phyloP scores from a whole-genome alignment of 2,797 vertebrate genomes.

The Eidolon dupreanum region DNA sequence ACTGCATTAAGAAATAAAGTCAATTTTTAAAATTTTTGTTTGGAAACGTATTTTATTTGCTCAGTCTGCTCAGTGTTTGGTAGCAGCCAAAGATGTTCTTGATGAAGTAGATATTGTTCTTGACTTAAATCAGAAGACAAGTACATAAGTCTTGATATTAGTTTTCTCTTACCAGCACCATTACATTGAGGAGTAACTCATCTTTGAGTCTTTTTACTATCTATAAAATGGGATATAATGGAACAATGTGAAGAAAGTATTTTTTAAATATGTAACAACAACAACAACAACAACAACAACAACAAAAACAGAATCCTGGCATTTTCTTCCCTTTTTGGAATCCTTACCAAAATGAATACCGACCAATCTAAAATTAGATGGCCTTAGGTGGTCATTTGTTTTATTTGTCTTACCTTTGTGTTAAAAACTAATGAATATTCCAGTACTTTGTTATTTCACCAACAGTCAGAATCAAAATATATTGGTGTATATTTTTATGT shows the following conservation, averaged over 20 bases:
- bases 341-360: neutral
- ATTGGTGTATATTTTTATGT: neutral
- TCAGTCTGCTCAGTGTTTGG: neutral
- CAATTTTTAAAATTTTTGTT: neutral
- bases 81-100: neutral
- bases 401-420: neutral
- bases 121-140: neutral
- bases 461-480: neutral
- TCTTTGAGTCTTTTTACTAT: neutral
- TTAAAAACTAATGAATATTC: conserved; percentile 2
- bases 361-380: neutral
- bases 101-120: neutral
- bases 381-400: neutral
- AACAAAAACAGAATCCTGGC: neutral
- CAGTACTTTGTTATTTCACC: neutral
- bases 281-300: too few relatives aligned
- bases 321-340: neutral
- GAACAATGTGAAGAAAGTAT: neutral
- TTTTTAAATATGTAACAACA: neutral
- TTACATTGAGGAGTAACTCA: neutral
- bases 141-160: neutral
- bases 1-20: neutral
- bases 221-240: neutral
- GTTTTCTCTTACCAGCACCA: neutral
- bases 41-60: neutral